These are phyloP conservation scores for Otis tarda DNA, from an alignment of 2,113 vertebrate species.

Conservation along the genomic window DNA sequence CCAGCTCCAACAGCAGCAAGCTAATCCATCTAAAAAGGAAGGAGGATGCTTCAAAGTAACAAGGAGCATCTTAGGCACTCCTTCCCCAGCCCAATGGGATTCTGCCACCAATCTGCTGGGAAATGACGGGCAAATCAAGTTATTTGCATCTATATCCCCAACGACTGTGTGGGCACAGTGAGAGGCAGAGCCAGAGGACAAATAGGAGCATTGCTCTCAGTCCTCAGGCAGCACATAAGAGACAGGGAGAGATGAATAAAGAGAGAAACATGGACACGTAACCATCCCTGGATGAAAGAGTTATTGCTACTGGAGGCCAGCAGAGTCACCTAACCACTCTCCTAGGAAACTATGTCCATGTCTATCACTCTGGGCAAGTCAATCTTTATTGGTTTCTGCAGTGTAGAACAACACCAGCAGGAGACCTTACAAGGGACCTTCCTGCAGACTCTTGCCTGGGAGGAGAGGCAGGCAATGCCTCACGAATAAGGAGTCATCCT, in stretches of 20 bases:
- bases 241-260: neutral
- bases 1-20: neutral
- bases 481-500: neutral
- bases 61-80: neutral
- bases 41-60: rapidly evolving
- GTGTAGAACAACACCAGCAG: neutral
- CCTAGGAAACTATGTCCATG: neutral
- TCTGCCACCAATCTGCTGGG: neutral
- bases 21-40: neutral
- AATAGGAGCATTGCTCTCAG: neutral
- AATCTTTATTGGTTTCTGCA: neutral
- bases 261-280: neutral
- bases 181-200: neutral
- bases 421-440: neutral
- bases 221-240: neutral
- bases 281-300: neutral
- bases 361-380: neutral
- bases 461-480: neutral
- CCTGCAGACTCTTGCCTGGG: neutral
- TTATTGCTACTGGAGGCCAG: neutral
- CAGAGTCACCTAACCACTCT: neutral
- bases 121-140: neutral
- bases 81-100: neutral
- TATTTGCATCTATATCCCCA: neutral
- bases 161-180: neutral